A percentile compares a stretch with the other conserved stretches of the same genome.
Evolutionary conservation across 2,113 vertebrate species (phyloP).

Genomic region (Lipophrys pholis): DNA sequence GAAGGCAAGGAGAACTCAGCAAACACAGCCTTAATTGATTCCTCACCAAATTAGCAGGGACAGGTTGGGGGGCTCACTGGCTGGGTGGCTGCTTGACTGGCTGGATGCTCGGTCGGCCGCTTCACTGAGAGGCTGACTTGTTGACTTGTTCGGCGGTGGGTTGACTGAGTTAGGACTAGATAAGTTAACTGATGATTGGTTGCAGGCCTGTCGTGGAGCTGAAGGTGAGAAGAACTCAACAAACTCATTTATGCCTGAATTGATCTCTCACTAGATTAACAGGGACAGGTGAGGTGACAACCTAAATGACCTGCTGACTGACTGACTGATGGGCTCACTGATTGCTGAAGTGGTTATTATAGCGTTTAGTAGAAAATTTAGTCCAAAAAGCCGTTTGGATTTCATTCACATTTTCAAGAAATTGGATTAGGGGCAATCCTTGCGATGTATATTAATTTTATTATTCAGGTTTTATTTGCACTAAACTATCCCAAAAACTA

Average conservation of each 20-base stretch:
- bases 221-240: constrained; percentile 40
- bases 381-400: neutral
- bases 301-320: constrained; percentile 17
- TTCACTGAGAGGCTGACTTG: constrained; percentile 61
- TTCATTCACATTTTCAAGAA: neutral
- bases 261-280: constrained; percentile 32
- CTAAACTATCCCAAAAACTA: too few species aligned
- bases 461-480: neutral
- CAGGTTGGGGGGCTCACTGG: constrained; percentile 74
- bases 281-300: constrained; percentile 25
- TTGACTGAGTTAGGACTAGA: constrained; percentile 44
- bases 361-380: neutral
- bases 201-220: constrained; percentile 32
- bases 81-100: constrained; percentile 71
- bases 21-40: constrained; percentile 89
- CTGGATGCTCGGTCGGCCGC: constrained; percentile 56
- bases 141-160: constrained; percentile 60
- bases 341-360: neutral
- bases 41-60: constrained; percentile 87
- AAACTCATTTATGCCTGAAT: constrained; percentile 32
- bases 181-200: constrained; percentile 46
- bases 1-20: constrained; percentile 89
- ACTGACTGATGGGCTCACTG: neutral
- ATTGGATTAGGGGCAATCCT: neutral
- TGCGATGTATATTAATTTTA: neutral